Conservation (phyloP, 2,888 invertebrate genomes). For the Trimorus sp. region DNA sequence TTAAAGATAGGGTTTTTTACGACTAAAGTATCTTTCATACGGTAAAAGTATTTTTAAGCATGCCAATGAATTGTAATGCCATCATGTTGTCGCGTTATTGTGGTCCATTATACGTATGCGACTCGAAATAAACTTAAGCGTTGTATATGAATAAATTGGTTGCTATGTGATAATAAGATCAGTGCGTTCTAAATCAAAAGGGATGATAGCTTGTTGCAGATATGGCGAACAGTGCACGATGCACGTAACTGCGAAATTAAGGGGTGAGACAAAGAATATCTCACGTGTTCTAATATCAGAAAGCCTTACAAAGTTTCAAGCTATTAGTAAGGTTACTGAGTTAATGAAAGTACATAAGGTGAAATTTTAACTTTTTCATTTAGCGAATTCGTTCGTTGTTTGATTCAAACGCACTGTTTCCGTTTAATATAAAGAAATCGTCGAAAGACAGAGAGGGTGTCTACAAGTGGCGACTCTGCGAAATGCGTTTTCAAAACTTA, state of each 20-base stretch:
- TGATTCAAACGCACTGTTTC: neutral
- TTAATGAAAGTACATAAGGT: too few relatives aligned
- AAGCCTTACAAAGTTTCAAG: too few relatives aligned
- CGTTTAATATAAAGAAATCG: neutral
- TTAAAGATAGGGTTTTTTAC: too few relatives aligned
- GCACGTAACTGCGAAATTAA: too few relatives aligned
- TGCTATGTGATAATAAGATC: conserved; percentile 29
- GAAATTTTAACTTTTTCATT: neutral
- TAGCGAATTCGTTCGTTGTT: neutral
- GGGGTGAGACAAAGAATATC: neutral
- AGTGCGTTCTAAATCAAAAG: conserved; percentile 8
- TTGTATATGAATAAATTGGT: conserved; percentile 58
- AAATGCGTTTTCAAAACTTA: conserved; percentile 54
- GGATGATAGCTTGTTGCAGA: neutral
- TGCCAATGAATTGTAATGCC: conserved; percentile 21
- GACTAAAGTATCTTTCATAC: too few relatives aligned
- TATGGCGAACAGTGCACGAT: neutral
- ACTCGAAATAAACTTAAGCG: conserved; percentile 46
- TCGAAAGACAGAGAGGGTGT: neutral
- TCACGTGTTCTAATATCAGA: too few relatives aligned
- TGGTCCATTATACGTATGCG: conserved; percentile 33
- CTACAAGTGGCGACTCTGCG: conserved; percentile 29
- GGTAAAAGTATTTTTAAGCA: conserved; percentile 15
- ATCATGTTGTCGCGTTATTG: conserved; percentile 40
- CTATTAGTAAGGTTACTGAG: too few relatives aligned